Percentiles rank a stretch among this genome's conserved stretches.
phyloP scores from a whole-genome alignment of 2,113 vertebrate species.

The Atrichornis clamosus region DNA sequence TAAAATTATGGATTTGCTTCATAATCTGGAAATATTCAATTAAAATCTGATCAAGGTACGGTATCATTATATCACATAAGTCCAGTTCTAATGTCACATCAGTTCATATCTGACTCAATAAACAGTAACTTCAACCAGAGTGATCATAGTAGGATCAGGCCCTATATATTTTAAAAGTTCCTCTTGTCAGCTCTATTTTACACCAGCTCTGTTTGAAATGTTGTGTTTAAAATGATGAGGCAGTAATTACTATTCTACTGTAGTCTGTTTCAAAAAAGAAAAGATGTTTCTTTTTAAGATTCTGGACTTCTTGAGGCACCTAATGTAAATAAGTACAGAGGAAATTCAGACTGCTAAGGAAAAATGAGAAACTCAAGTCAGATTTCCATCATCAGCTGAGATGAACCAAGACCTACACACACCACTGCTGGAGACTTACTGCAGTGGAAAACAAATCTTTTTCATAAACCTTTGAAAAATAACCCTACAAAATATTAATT shows the following conservation, averaged over 20 bases:
- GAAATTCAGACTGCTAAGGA: conserved; percentile 31
- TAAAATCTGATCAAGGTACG: conserved; percentile 30
- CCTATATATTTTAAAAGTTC: conserved; percentile 25
- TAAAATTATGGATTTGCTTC: conserved; percentile 58
- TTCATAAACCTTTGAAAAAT: conserved; percentile 63
- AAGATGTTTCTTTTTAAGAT: conserved; percentile 14
- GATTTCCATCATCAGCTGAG: conserved; percentile 42
- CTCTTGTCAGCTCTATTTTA: conserved; percentile 18
- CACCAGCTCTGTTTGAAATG: neutral
- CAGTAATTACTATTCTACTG: neutral
- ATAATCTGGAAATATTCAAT: conserved; percentile 53
- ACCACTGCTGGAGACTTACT: conserved; percentile 28
- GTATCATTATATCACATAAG: neutral
- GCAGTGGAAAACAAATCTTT: conserved; percentile 58
- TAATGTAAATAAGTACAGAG: conserved; percentile 34
- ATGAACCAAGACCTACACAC: conserved; percentile 7
- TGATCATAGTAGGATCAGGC: neutral
- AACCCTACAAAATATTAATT: conserved; percentile 65
- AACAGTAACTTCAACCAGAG: neutral
- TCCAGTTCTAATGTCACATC: neutral
- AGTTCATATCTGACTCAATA: neutral
- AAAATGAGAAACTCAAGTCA: conserved; percentile 47
- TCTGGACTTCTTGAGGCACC: conserved; percentile 13
- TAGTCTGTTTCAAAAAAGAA: neutral
- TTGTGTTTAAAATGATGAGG: conserved; percentile 11